Percentiles rank a stretch among this genome's conserved stretches.
phyloP scores from a whole-genome alignment of 2,888 invertebrate species.

The Euplexia lucipara region DNA sequence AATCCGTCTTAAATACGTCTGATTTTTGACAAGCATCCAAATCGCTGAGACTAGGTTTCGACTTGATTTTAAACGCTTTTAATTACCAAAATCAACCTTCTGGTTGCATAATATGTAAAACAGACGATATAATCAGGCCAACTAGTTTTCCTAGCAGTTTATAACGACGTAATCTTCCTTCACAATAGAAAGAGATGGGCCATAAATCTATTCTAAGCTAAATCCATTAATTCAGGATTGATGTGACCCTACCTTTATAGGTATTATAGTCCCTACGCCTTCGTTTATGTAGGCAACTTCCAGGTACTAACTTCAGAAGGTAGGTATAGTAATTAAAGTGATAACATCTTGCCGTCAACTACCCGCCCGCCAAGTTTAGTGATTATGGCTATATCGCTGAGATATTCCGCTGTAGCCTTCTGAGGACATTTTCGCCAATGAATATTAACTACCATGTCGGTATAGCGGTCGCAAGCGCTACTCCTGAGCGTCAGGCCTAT shows the following conservation, averaged over 20 bases:
- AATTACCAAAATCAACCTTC: too few relatives aligned
- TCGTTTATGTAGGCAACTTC: slow-evolving; percentile 34
- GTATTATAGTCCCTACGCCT: slow-evolving; percentile 27
- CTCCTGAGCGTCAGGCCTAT: too few relatives aligned
- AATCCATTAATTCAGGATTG: slow-evolving; percentile 34
- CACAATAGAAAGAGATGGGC: slow-evolving; percentile 38
- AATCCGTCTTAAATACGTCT: too few relatives aligned
- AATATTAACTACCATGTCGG: background rate
- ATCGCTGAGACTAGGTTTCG: too few relatives aligned
- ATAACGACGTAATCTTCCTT: slow-evolving; percentile 8
- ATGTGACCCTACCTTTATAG: slow-evolving; percentile 44
- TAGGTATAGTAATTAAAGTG: slow-evolving; percentile 51
- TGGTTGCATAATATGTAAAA: background rate
- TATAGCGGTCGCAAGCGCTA: too few relatives aligned
- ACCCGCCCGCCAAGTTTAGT: slow-evolving; percentile 46
- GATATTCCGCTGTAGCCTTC: slow-evolving; percentile 26
- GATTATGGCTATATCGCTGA: slow-evolving; percentile 46
- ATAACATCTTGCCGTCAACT: slow-evolving; percentile 54
- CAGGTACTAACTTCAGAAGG: slow-evolving; percentile 39
- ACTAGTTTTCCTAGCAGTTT: background rate
- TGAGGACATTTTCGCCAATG: slow-evolving; percentile 7
- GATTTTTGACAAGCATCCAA: too few relatives aligned
- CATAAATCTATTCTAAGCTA: slow-evolving; percentile 42
- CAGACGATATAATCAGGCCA: background rate
- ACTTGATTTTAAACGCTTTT: too few relatives aligned